Percentiles rank a stretch among this genome's conserved stretches.
Evolutionary conservation across 1,140 invertebrate species (phyloP).

Genomic region (Drosophila lacteicornis): DNA sequence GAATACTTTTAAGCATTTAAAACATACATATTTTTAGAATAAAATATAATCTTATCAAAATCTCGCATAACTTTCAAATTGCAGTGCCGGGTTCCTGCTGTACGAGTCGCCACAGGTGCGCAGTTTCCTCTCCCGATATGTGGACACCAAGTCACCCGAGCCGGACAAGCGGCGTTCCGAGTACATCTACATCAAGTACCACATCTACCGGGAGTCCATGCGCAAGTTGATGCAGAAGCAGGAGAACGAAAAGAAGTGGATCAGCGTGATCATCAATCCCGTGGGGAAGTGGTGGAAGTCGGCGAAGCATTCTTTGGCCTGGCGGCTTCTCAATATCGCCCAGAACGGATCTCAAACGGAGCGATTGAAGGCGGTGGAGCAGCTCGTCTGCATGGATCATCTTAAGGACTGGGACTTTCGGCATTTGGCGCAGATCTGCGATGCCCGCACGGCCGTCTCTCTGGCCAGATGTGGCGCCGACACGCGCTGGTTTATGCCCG

Average conservation of each 20-base stretch:
- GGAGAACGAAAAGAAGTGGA: constrained; percentile 84
- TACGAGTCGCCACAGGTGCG: constrained; percentile 73
- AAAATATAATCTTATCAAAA: not conserved
- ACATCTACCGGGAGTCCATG: constrained; percentile 84
- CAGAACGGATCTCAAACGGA: constrained; percentile 82
- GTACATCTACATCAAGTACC: constrained; percentile 84
- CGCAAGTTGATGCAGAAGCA: constrained; percentile 75
- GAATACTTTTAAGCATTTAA: not conserved
- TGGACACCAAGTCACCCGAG: constrained; percentile 67
- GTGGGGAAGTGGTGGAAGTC: constrained; percentile 85
- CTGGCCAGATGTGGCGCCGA: constrained; percentile 87
- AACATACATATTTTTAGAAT: not conserved
- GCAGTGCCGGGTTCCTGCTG: constrained; percentile 74
- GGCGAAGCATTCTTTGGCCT: constrained; percentile 85
- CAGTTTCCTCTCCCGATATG: constrained; percentile 65
- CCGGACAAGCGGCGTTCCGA: constrained; percentile 79
- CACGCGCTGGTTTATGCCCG: constrained; percentile 86
- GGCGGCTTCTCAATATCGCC: constrained; percentile 85
- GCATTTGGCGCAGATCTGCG: constrained; percentile 88
- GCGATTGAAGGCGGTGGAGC: constrained; percentile 85
- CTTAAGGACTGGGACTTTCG: constrained; percentile 87
- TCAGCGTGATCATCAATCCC: constrained; percentile 82
- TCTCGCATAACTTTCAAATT: constrained; percentile 14
- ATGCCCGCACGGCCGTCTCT: constrained; percentile 87
- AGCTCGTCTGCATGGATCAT: constrained; percentile 84